Conservation (phyloP, 2,113 vertebrate species). For the Campylomormyrus numenius region DNA sequence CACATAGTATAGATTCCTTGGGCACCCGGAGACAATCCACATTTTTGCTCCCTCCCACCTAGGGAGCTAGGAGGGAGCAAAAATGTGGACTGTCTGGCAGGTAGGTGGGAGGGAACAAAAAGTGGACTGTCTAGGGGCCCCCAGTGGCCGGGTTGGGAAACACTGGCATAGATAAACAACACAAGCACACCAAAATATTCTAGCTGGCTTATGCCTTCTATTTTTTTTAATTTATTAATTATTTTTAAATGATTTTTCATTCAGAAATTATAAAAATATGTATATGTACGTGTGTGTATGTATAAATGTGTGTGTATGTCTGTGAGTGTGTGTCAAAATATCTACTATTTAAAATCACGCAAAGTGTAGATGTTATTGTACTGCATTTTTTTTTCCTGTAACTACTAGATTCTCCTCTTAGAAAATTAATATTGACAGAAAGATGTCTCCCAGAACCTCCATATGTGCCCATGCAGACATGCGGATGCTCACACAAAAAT, state of each 20-base stretch:
- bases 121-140: not conserved
- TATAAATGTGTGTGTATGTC: not conserved
- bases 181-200: not conserved
- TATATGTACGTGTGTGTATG: not conserved
- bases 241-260: not conserved
- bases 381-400: not conserved
- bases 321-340: not conserved
- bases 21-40: not conserved
- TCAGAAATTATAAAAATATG: not conserved
- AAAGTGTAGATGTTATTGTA: not conserved
- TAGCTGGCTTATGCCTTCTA: not conserved
- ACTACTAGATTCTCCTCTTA: not conserved
- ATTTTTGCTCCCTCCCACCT: not conserved
- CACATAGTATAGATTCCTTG: not conserved
- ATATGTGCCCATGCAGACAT: not conserved
- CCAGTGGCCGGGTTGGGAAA: not conserved
- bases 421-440: slow-evolving; percentile 5
- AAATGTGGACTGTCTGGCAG: not conserved
- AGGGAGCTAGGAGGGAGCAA: not conserved
- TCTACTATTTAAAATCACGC: not conserved
- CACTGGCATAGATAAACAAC: not conserved
- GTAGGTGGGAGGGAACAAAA: not conserved
- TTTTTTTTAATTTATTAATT: not conserved
- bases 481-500: not conserved
- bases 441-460: not conserved